Percentiles rank a stretch among this genome's conserved stretches.
phyloP scores from a whole-genome alignment of 2,888 invertebrate genomes.

The Drosophila maculinotata region DNA sequence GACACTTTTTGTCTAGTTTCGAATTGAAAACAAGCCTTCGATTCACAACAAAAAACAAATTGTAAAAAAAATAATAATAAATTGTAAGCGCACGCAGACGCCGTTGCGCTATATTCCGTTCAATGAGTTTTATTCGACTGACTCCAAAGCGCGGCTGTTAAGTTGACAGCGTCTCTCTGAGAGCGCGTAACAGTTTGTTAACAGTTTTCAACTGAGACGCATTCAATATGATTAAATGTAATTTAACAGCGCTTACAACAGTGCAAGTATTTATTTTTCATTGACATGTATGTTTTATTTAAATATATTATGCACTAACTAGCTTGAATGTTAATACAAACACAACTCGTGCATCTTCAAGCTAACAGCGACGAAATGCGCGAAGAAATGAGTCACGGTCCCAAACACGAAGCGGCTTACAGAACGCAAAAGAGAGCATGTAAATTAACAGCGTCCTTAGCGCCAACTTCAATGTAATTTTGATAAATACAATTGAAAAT shows the following conservation, averaged over 20 bases:
- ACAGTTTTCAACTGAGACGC: slow-evolving; percentile 19
- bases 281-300: background rate
- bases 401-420: slow-evolving; percentile 10
- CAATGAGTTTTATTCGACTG: slow-evolving; percentile 57
- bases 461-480: no score
- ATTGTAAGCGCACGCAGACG: slow-evolving; percentile 59
- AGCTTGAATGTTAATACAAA: background rate
- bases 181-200: slow-evolving; percentile 60
- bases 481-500: no score
- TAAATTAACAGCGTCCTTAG: no score
- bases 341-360: slow-evolving; percentile 1
- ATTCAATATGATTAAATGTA: background rate
- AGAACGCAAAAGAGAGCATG: slow-evolving; percentile 11
- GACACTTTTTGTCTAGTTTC: slow-evolving; percentile 40
- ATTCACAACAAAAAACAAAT: slow-evolving; percentile 61
- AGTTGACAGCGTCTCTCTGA: slow-evolving; percentile 33
- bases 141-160: slow-evolving; percentile 34
- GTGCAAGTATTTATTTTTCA: background rate
- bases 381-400: no score
- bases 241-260: no score
- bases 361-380: slow-evolving; percentile 25
- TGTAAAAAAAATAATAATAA: slow-evolving; percentile 54
- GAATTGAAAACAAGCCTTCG: slow-evolving; percentile 37
- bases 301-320: background rate
- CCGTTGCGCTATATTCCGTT: slow-evolving; percentile 43